Evolutionary conservation across 2,113 vertebrate species (phyloP).

Genomic region (Eclectus roratus): DNA sequence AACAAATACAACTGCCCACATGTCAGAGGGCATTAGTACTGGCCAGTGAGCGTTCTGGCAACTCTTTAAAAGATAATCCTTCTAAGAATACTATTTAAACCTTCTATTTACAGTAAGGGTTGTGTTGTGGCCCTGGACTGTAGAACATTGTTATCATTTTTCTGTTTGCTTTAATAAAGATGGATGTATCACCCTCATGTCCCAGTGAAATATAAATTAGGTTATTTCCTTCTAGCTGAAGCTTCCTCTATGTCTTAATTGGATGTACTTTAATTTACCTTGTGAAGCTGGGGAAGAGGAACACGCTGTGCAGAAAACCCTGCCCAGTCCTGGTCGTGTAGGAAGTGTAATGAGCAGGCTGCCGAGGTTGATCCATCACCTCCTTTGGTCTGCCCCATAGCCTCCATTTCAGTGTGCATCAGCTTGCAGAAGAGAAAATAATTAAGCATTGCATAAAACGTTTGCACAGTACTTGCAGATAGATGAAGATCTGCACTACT

Average conservation of each 20-base stretch:
- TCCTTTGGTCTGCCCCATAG: background rate
- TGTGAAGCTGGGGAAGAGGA: background rate
- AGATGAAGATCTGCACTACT: background rate
- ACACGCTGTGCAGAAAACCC: background rate
- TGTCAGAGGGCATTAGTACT: background rate
- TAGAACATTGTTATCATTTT: background rate
- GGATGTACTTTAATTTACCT: background rate
- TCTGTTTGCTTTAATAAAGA: constrained; percentile 6
- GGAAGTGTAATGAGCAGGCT: background rate
- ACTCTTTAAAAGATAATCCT: background rate
- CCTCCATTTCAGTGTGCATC: background rate
- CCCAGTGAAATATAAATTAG: background rate
- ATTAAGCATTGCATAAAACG: background rate
- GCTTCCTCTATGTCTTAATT: background rate
- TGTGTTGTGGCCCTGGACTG: background rate
- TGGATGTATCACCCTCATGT: background rate
- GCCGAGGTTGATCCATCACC: background rate
- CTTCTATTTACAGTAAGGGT: background rate
- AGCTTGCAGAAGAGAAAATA: background rate
- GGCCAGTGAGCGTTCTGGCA: background rate
- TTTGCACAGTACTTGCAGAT: background rate
- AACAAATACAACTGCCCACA: background rate
- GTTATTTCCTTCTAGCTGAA: background rate
- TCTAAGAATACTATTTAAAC: background rate
- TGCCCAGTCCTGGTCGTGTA: background rate